Evolutionary conservation across 2,888 invertebrate species (phyloP), one percentile per base, ranked within the genome.

Genomic region (Lasioglossum oenotherae): DNA sequence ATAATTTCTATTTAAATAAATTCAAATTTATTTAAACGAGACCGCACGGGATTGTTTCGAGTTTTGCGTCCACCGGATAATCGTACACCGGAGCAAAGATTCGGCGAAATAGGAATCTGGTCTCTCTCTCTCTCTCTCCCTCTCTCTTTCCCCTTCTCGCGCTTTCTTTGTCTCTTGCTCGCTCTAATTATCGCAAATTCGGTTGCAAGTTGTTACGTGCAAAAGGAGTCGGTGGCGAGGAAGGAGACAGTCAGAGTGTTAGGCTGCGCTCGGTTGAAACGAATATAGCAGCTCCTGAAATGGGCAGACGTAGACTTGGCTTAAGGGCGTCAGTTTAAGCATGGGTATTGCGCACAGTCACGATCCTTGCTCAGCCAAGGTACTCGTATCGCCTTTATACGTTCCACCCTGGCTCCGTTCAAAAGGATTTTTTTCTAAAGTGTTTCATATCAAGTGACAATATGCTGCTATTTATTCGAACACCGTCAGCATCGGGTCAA

Each of bases 311-410:
- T 90, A 89, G 92, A 86, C 91, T 93, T 91, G 89, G 90, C 88
- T 92, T 91, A 92, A 93, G 92, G 92, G 89, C 91, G 92, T 90
- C 89, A 90, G 92, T 92, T 93, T 94, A 93, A 93, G 90, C 92
- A 85, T 35, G 85, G 89, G 90, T 93, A 91, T 92, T 92, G 88
- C 85, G 80, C 85, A 35, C 19, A 89, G 91, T 89, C 88, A 90
- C 88, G 90, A 87, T 88, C 89, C 89, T 88, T 82, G 87, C 74
- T 86, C 71, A 77, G 87, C 86, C 81, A 84, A 75, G 86, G 75
- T 81, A 79, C 84, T 83, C 81, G 84, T 81, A 74, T 78, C 84
- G 74, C 80, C 57, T 73, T 75, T 80, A 38, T 60, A 69, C 38
- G 57, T 78, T 82, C 80, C 74, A 74, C 69, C 57, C 49, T 12